Percentiles rank a stretch among this genome's conserved stretches.
phyloP scores from a whole-genome alignment of 2,797 vertebrate genomes.

The Muscicapa comitata region DNA sequence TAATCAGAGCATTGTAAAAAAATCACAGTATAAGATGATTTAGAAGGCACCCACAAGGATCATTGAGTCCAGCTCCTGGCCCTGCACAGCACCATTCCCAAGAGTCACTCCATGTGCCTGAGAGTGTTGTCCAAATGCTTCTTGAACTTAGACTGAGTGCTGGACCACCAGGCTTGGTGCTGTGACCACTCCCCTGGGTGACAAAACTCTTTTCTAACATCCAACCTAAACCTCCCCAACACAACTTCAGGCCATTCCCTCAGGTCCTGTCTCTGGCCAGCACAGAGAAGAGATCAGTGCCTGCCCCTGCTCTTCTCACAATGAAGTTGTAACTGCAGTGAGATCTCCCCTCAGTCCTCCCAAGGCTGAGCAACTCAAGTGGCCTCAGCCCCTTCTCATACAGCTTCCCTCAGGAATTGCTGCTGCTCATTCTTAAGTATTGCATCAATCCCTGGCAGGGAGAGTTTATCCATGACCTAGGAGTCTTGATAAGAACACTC shows the following conservation, averaged over 20 bases:
- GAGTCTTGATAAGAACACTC: background rate
- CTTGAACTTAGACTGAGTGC: background rate
- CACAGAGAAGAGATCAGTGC: too few species aligned
- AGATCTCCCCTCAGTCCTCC: background rate
- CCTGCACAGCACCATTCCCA: background rate
- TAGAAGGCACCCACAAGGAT: background rate
- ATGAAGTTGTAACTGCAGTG: background rate
- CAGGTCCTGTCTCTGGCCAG: too few species aligned
- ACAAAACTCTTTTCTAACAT: background rate
- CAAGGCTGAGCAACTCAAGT: background rate
- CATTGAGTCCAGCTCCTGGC: background rate
- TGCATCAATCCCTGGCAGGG: background rate
- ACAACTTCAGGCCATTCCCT: background rate
- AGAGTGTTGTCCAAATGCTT: background rate
- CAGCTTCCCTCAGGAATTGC: background rate
- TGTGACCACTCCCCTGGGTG: background rate
- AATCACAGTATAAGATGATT: background rate
- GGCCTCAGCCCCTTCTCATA: too few species aligned
- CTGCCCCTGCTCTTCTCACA: background rate
- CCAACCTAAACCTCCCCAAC: background rate
- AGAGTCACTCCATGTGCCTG: background rate
- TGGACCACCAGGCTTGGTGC: background rate
- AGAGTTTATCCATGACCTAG: background rate
- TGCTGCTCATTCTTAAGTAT: background rate
- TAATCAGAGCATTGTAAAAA: background rate